Conservation (phyloP, 1,140 invertebrate genomes). For the Polypedilum vanderplanki region DNA sequence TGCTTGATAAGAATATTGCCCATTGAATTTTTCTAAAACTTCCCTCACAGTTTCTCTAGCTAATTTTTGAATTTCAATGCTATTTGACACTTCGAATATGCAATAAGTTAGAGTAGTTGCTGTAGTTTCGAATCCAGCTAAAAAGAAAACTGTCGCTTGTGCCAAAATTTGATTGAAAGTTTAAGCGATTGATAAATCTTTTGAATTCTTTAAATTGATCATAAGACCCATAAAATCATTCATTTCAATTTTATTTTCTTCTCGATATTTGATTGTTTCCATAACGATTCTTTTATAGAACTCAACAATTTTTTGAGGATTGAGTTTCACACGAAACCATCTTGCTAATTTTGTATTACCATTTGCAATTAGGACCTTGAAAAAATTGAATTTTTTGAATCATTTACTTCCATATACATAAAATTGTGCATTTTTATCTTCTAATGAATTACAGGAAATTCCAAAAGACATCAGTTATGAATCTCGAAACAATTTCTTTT, state of each 20-base stretch:
- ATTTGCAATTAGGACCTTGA: not conserved
- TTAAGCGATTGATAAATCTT: conserved; percentile 38
- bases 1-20: conserved; percentile 39
- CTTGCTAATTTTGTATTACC: conserved; percentile 25
- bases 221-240: conserved; percentile 38
- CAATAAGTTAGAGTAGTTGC: conserved; percentile 45
- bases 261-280: conserved; percentile 39
- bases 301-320: conserved; percentile 17
- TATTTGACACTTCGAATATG: conserved; percentile 45
- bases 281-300: conserved; percentile 33
- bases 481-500: conserved; percentile 46
- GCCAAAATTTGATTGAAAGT: conserved; percentile 43
- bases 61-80: conserved; percentile 47
- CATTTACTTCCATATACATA: conserved; percentile 43
- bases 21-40: conserved; percentile 28
- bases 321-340: not conserved
- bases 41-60: conserved; percentile 36
- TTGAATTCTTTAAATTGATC: conserved; percentile 45
- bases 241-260: conserved; percentile 38
- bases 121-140: conserved; percentile 54
- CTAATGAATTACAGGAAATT: conserved; percentile 48
- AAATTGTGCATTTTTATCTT: conserved; percentile 47
- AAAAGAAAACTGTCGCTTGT: conserved; percentile 55
- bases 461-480: conserved; percentile 53
- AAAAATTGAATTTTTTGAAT: conserved; percentile 33